These are phyloP conservation scores for Oxyura jamaicensis DNA, from an alignment of 2,113 vertebrate species.

Conservation along the genomic window DNA sequence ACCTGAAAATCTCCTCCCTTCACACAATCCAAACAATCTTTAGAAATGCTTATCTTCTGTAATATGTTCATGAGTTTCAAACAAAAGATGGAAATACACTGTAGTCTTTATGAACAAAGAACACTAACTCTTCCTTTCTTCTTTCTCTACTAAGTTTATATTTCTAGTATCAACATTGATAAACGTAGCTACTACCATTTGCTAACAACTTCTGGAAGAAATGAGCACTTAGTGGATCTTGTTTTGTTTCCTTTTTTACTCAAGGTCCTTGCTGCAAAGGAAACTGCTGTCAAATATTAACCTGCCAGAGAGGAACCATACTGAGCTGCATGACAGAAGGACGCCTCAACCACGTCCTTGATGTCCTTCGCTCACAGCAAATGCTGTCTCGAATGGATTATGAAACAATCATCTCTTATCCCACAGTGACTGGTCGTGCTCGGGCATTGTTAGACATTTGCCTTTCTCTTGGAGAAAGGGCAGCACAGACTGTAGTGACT, in stretches of 20 bases:
- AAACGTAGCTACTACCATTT: background rate
- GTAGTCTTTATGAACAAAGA: background rate
- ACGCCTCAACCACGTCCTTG: constrained; percentile 76
- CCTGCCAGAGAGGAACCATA: constrained; percentile 67
- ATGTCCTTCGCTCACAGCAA: constrained; percentile 69
- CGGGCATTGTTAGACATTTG: constrained; percentile 76
- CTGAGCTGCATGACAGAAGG: constrained; percentile 79
- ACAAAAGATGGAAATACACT: background rate
- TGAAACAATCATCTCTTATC: constrained; percentile 65
- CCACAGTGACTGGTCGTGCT: constrained; percentile 64
- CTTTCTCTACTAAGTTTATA: background rate
- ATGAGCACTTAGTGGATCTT: background rate
- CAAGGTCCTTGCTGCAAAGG: constrained; percentile 18
- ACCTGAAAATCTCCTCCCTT: background rate
- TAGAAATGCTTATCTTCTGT: background rate
- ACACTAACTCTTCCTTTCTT: background rate
- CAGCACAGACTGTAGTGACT: constrained; percentile 63
- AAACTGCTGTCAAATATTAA: constrained; percentile 62
- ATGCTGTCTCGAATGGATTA: constrained; percentile 69
- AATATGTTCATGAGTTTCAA: background rate
- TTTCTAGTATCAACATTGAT: background rate
- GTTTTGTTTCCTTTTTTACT: background rate
- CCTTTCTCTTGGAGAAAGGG: constrained; percentile 67
- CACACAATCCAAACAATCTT: background rate
- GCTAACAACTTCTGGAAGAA: background rate